Base-by-base conservation (phyloP, 2,888 invertebrate genomes). In the Beris morrisii region DNA sequence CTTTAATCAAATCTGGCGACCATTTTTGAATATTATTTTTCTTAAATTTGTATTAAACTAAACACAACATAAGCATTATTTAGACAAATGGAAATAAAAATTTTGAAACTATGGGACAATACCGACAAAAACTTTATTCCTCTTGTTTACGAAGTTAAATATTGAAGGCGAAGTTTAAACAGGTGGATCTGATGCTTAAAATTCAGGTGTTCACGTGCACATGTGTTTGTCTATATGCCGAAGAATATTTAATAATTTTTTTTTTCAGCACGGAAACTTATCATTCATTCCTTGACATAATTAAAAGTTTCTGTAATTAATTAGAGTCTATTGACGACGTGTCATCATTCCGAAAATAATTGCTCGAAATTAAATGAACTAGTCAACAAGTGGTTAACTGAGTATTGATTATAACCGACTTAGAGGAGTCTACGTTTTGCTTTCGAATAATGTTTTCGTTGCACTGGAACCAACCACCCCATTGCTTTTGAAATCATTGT, bases 51-150 rank as follows among this genome's bases (percentile, higher is more conserved):
- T 38, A 38, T 7, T 3, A 38, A 38, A 38, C 9, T 38, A 38
- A 38, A 38, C 5, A 38, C 9, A 38, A 38, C 38, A 38, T 38
- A 38, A 38, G 38, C 38, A 38, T 59, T 61, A 28, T 61, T 61
- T 61, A 28, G 28, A 61, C 61, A 61, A 61, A 61, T 52, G 61
- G 50, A 61, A 61, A 61, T 52, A 50, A 3, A 38, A 15, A 22
- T 61, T 22, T 61, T 43, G 22, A 38, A 61, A 61, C 38, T 61
- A 50, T 61, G 61, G 61, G n/a, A 31, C 52, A 50, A 52, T 30
- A 32, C 5, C 9, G 2, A 38, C 9, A 38, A 38, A 61, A 61
- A 22, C 50, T 4, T 38, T 15, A 61, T 50, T 61, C 50, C 2
- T 38, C 61, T 38, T 52, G 38, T 61, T 52, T 50, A 38, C 50